Conservation (phyloP, 2,888 invertebrate genomes). For the Tortrix viridana region DNA sequence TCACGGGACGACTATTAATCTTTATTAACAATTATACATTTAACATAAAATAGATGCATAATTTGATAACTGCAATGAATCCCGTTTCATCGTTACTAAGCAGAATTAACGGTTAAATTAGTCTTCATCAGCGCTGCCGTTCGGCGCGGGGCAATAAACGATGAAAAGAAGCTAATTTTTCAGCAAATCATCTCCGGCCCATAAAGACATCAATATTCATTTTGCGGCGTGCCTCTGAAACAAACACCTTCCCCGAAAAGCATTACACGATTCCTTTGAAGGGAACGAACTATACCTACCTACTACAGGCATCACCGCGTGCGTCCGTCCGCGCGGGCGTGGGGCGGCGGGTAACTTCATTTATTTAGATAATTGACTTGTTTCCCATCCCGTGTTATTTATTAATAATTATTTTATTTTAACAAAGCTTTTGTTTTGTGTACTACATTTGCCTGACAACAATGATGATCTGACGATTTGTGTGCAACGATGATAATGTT, state of each 20-base stretch:
- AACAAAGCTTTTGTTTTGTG: neutral
- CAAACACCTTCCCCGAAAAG: constrained; percentile 78
- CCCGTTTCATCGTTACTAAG: constrained; percentile 70
- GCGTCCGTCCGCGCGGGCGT: constrained; percentile 54
- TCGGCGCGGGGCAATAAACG: constrained; percentile 76
- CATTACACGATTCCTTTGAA: constrained; percentile 72
- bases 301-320: constrained; percentile 45
- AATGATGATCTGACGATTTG: too few relatives aligned
- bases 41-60: constrained; percentile 29
- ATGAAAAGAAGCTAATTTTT: constrained; percentile 83
- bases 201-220: constrained; percentile 84
- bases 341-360: constrained; percentile 68
- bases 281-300: constrained; percentile 64
- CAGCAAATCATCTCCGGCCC: constrained; percentile 82
- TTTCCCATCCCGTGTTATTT: constrained; percentile 60
- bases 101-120: constrained; percentile 80
- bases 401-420: constrained; percentile 53
- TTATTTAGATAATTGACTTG: constrained; percentile 80
- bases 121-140: constrained; percentile 78
- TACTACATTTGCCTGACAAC: neutral
- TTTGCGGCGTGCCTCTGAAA: constrained; percentile 79
- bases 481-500: too few relatives aligned
- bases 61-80: constrained; percentile 54
- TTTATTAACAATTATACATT: constrained; percentile 32
- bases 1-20: constrained; percentile 18